A percentile compares a stretch with the other conserved stretches of the same genome.
Evolutionary conservation across 2,797 vertebrate species (phyloP).

Genomic region (Cynopterus sphinx): DNA sequence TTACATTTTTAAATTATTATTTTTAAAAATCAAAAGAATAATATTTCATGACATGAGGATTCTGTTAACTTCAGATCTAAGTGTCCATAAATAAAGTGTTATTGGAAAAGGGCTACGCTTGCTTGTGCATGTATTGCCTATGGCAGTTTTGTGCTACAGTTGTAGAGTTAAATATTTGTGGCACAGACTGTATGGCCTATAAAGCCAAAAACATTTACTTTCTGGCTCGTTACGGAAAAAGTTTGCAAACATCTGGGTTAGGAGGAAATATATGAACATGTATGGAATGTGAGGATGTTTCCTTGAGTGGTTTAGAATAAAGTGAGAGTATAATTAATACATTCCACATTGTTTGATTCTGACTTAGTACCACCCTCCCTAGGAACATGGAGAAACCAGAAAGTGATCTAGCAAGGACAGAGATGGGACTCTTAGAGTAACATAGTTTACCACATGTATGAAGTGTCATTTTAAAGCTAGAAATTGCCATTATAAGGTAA

Average conservation of each 20-base stretch:
- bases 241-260: neutral
- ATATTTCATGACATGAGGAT: neutral
- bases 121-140: neutral
- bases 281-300: neutral
- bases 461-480: conserved; percentile 38
- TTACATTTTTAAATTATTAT: neutral
- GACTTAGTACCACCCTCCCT: neutral
- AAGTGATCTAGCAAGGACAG: neutral
- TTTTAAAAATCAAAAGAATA: neutral
- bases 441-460: neutral
- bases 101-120: neutral
- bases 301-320: neutral
- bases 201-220: neutral
- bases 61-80: neutral
- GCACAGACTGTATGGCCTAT: neutral
- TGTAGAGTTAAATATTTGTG: neutral
- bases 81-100: neutral
- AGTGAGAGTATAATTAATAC: neutral
- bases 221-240: neutral
- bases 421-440: neutral
- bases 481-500: neutral
- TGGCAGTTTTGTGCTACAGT: neutral
- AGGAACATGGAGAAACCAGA: neutral
- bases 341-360: neutral
- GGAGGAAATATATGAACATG: neutral